phyloP scores from a whole-genome alignment of 2,888 invertebrate species.

The Platynereis dumerilii region DNA sequence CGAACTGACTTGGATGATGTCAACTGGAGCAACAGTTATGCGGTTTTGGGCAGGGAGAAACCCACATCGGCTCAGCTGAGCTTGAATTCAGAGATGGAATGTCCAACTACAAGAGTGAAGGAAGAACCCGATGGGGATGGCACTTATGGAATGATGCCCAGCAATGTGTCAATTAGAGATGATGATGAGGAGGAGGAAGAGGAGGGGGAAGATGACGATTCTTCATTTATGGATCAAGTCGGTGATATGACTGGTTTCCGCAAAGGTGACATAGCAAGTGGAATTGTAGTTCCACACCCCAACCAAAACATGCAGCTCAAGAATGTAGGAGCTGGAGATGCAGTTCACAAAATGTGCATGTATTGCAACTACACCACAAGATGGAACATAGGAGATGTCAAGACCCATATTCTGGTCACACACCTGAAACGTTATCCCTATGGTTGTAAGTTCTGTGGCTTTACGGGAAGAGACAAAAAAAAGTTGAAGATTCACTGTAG shows the following conservation, averaged over 20 bases:
- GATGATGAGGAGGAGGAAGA: neutral
- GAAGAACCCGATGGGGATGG: constrained; percentile 9
- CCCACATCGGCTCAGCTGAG: neutral
- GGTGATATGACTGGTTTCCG: neutral
- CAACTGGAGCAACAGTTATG: neutral
- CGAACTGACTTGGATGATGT: neutral
- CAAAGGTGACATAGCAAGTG: neutral
- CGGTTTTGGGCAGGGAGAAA: neutral
- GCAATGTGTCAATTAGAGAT: neutral
- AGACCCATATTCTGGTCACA: constrained; percentile 9
- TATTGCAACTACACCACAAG: constrained; percentile 12
- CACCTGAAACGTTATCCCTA: constrained; percentile 15
- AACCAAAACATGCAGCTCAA: neutral
- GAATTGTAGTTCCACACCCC: neutral
- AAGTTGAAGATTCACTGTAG: neutral
- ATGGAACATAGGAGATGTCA: constrained; percentile 21
- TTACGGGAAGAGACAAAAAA: constrained; percentile 8
- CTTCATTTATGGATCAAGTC: neutral
- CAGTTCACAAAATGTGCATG: constrained; percentile 11
- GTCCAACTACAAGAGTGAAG: constrained; percentile 8
- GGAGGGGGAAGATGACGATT: neutral
- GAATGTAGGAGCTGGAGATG: neutral
- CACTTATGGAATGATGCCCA: constrained; percentile 2
- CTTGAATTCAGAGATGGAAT: neutral
- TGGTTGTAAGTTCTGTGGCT: constrained; percentile 18